Base-by-base conservation (phyloP, 2,888 invertebrate genomes). In the Coelinius sp. region DNA sequence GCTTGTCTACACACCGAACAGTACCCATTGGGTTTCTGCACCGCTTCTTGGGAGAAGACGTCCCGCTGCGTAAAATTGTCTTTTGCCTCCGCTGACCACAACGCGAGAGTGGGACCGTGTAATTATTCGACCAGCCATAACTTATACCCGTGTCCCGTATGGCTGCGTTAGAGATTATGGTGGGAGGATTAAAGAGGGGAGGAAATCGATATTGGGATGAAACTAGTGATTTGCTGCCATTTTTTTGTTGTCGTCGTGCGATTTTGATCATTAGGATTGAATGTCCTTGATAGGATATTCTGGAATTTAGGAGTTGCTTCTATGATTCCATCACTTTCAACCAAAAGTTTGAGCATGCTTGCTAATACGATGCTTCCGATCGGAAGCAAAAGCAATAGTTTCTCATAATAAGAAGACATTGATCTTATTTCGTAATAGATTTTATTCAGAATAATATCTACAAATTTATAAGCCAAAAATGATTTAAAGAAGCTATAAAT, bases 1-100 rank as follows among this genome's bases (percentile, higher is more conserved):
- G 20, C 53, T 31, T 27, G 44, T 68, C 71, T 67, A 56, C 67
- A 53, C 22, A 35, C 59, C 59, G 31, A 59, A 59, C 59, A 35
- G 59, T 59, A 59, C 22, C 59, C 59, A 59, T 59, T 59, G 59
- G 59, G 35, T 35, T 35, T 59, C 59, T 59, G 59, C 59, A 59
- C 35, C 59, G 59, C 31, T 59, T 17, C 8, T 59, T 35, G 59
- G 59, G 31, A 59, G 59, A n/a, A 59, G 80, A 74, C 78, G 74
- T 79, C 87, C 87, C 82, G 87, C 87, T 87, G 87, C 81, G 87
- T 84, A 85, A 87, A 87, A 87, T 87, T 86, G 87, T 87, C 87
- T 87, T 87, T 86, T 85, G 86, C 86, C 86, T 86, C 85, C 80
- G 83, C 79, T 78, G 81, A 83, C 83, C 84, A 81, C 85, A 83